Evolutionary conservation across 2,888 invertebrate species (phyloP), one percentile per base, ranked within the genome.

Genomic region (Philereme vetulata): DNA sequence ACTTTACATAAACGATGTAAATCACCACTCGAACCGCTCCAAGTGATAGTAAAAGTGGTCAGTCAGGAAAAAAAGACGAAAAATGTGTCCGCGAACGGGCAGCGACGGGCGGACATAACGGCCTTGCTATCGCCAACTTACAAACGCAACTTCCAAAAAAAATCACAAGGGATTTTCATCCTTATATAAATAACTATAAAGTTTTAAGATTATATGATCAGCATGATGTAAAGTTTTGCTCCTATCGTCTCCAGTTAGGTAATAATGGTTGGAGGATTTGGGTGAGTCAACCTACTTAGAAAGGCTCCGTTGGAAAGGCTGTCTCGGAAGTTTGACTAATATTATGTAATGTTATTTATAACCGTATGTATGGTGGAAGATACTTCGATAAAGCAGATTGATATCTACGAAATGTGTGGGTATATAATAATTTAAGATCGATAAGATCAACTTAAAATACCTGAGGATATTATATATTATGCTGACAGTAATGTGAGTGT

Each of bases 31-130:
- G 72, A 75, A 68, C 70, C 73, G 72, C 74, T 71, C 70, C 65
- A 60, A 77, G 81, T 70, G 85, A 86, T 82, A 85, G 87, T 87
- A 87, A 87, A 86, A 87, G 87, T 85, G 77, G 75, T 78, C 70
- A 72, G 72, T 69, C 80, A 67, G 70, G 76, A 75, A 80, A 78
- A 78, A 34, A 80, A 80, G 72, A 75, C 61, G 45, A 74, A 72
- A 72, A 66, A 64, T 71, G 64, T 50, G 62, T 55, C 59, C 55
- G 60, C 63, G 66, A 66, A 58, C 67, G 56, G 59, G 67, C 70
- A 67, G 49, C 62, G 59, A 52, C 63, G 72, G 72, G 60, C 64
- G 72, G 67, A 74, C 74, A 72, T 75, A 75, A 72, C 69, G 67
- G 68, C 70, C 67, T 71, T 72, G 66, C 62, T 56, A 11, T 53